Evolutionary conservation across 2,888 invertebrate species (phyloP).

Genomic region (Ceriagrion tenellum): DNA sequence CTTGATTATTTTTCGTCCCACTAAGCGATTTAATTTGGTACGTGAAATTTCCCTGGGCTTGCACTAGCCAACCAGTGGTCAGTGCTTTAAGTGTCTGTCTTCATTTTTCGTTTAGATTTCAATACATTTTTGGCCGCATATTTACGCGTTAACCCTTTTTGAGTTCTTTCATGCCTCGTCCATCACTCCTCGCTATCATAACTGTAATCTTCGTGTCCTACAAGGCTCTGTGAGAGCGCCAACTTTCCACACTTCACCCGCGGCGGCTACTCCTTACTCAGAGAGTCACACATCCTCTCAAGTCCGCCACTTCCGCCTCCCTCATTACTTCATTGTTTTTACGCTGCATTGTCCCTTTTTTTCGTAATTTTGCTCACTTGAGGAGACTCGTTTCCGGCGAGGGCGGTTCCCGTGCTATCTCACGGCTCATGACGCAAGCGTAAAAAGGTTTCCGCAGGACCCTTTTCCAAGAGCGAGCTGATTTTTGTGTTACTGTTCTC

Average conservation of each 20-base stretch:
- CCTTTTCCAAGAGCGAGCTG: background rate
- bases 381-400: background rate
- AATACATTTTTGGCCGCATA: background rate
- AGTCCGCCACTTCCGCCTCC: constrained; percentile 18
- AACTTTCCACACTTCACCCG: background rate
- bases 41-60: no score
- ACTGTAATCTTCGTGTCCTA: background rate
- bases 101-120: background rate
- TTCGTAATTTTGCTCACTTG: constrained; percentile 26
- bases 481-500: background rate
- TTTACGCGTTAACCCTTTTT: background rate
- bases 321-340: constrained; percentile 39
- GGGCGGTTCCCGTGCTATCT: background rate
- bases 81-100: background rate
- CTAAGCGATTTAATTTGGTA: no score
- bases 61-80: no score
- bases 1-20: background rate
- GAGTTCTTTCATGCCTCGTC: background rate
- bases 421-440: constrained; percentile 16
- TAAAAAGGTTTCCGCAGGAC: background rate
- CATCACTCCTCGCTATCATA: background rate
- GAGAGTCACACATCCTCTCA: constrained; percentile 30
- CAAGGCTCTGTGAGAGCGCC: background rate
- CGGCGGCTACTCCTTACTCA: background rate
- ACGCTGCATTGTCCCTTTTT: constrained; percentile 39